These are phyloP conservation scores for Noctua janthina DNA, from an alignment of 2,888 invertebrate genomes.

Conservation along the genomic window DNA sequence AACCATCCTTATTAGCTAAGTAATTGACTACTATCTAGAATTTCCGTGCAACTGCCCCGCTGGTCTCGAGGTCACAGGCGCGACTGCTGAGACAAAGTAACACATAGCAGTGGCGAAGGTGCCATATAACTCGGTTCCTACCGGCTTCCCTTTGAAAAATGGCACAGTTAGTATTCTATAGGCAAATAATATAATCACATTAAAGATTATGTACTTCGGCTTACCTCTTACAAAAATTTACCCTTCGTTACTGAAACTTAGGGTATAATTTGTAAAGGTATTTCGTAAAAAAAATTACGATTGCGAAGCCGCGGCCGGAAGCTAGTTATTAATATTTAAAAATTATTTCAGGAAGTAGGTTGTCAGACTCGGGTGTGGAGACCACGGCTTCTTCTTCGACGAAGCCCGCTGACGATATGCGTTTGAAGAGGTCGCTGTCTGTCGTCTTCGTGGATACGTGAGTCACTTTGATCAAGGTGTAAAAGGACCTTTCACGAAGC, in stretches of 20 bases:
- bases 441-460: background rate
- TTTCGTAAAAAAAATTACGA: background rate
- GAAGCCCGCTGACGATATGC: background rate
- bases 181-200: no score
- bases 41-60: background rate
- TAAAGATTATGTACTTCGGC: no score
- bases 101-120: no score
- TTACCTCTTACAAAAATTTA: no score
- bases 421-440: background rate
- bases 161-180: no score
- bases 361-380: conserved; percentile 4
- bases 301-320: background rate
- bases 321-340: background rate
- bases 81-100: background rate
- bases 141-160: no score
- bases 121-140: no score
- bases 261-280: background rate
- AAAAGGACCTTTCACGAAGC: no score
- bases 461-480: background rate
- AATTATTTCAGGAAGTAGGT: background rate
- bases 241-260: no score
- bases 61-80: background rate
- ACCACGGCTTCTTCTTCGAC: conserved; percentile 4
- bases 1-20: background rate
- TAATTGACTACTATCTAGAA: background rate